These are phyloP conservation scores for Leucopsar rothschildi DNA, from an alignment of 2,113 vertebrate genomes.

Conservation along the genomic window DNA sequence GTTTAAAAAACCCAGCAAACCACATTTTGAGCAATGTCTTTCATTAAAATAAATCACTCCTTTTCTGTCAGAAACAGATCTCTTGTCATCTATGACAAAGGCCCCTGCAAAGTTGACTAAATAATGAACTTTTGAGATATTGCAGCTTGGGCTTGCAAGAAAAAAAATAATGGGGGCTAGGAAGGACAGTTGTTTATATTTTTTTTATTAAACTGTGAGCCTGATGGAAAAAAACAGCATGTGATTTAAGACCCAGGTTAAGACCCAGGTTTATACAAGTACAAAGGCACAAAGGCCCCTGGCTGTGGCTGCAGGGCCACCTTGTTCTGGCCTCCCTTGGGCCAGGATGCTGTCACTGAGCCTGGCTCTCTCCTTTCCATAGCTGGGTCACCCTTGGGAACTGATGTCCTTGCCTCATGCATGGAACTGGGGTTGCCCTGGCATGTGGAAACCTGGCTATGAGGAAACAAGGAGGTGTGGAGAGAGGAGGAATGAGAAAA, in stretches of 20 bases:
- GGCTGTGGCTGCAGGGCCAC: neutral
- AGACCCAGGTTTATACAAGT: neutral
- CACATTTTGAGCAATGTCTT: neutral
- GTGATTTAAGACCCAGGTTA: neutral
- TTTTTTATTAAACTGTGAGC: neutral
- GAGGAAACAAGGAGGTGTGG: neutral
- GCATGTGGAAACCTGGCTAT: neutral
- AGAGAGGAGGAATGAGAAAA: neutral
- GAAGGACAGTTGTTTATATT: neutral
- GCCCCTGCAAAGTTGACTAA: neutral
- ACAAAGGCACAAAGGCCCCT: neutral
- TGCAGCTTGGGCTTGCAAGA: neutral
- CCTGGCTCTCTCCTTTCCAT: neutral
- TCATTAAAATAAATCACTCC: neutral
- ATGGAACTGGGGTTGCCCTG: neutral
- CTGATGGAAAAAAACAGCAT: neutral
- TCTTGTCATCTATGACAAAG: neutral
- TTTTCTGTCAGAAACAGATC: neutral
- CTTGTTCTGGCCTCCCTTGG: fast-evolving
- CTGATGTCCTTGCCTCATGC: fast-evolving
- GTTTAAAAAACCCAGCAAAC: neutral
- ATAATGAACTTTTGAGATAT: neutral
- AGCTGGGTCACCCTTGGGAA: neutral
- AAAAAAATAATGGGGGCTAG: neutral
- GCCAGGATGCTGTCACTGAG: neutral